Evolutionary conservation across 1,140 invertebrate species (phyloP), one percentile per base, ranked within the genome.

Genomic region (Archivesica marissinica): DNA sequence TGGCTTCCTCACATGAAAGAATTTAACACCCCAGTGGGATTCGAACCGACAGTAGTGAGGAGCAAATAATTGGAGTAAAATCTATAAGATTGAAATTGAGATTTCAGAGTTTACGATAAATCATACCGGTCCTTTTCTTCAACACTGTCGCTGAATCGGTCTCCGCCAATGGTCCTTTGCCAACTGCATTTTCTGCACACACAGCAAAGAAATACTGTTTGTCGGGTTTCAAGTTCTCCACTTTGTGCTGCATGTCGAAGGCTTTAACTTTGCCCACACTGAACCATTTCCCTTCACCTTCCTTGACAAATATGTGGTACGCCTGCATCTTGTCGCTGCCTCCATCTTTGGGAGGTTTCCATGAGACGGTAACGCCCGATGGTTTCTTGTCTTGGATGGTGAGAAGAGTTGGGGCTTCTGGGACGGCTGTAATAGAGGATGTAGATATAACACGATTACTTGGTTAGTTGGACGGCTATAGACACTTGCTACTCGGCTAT

Each of bases 141-240:
- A 91, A 90, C 11, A 76, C 96, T 64, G 99, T 96, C 20, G 96
- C 95, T 76, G 96, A 95, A 0, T 98, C 98, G 13, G 97, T 95
- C 76, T 99, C 98, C 82, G 98, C 98, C 30, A 97, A 96, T 94
- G 98, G 97, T 59, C 99, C 97, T 90, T 97, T 95, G 38, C 99
- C 99, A 76, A 98, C 98, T 41, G 98, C 97, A 94, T 99, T 99
- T 35, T 98, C 96, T 39, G 98, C 99, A 15, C 96, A 96, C 0
- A 99, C 97, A 91, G 98, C 96, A 94, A 99, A 99, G 94, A 99
- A 97, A 92, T 99, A 99, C 92, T 98, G 96, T 93, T 99, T 98
- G 33, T 97, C 98, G 94, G 99, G 98, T 7, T 95, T 96, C 28
- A 99, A 94, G 88, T 97, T 96, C 91, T 97, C 96, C 0, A 98